phyloP scores from a whole-genome alignment of 2,113 vertebrate genomes.

The Pogonocichla stellata region DNA sequence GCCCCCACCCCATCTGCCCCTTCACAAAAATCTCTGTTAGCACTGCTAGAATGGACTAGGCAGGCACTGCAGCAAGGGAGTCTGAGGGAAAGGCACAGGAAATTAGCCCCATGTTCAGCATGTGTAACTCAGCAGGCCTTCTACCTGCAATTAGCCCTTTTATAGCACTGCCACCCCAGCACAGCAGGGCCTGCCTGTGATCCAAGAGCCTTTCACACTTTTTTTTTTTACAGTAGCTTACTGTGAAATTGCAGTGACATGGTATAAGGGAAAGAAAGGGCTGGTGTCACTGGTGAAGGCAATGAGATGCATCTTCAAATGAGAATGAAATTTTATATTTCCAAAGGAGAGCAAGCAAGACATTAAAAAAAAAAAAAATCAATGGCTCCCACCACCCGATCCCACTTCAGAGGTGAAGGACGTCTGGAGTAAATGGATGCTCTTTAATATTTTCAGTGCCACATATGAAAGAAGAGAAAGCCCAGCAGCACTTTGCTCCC shows the following conservation, averaged over 20 bases:
- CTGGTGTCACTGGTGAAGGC: background rate
- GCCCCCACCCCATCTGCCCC: background rate
- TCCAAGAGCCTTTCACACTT: background rate
- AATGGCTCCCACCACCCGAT: background rate
- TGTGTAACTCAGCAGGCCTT: background rate
- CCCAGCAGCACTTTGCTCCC: fast-evolving
- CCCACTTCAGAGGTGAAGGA: background rate
- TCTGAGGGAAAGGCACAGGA: background rate
- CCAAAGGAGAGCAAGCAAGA: background rate
- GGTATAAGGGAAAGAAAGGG: background rate
- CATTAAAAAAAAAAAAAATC: background rate
- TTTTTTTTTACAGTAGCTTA: background rate
- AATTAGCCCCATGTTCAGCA: background rate
- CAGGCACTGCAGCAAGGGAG: fast-evolving
- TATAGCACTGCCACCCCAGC: background rate
- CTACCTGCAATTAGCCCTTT: background rate
- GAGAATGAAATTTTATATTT: background rate
- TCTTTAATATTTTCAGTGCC: background rate
- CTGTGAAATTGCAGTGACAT: background rate
- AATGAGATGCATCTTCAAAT: background rate
- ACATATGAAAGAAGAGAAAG: background rate
- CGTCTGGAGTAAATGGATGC: background rate
- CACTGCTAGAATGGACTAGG: background rate
- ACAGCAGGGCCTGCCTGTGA: background rate
- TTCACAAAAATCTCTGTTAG: background rate